A percentile compares a stretch with the other conserved stretches of the same genome.
phyloP scores from a whole-genome alignment of 1,140 invertebrate species.

The Hycleus phaleratus region DNA sequence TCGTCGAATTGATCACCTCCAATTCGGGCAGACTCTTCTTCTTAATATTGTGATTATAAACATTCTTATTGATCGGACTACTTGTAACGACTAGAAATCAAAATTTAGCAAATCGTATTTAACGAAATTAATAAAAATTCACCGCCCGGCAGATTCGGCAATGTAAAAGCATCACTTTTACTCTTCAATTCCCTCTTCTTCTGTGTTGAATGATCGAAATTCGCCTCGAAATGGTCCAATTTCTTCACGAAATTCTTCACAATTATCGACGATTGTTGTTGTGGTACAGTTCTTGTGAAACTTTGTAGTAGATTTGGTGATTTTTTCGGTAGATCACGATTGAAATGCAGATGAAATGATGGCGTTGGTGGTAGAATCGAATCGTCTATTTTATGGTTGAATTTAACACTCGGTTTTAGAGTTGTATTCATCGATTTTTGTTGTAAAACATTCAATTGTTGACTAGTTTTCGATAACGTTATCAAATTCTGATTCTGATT shows the following conservation, averaged over 20 bases:
- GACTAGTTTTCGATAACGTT: constrained; percentile 21
- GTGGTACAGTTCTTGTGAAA: constrained; percentile 9
- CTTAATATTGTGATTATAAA: constrained; percentile 19
- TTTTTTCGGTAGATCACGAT: constrained; percentile 25
- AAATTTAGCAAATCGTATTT: too few species aligned
- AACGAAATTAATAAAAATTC: constrained; percentile 6
- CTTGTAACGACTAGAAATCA: too few species aligned
- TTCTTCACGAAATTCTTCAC: constrained; percentile 29
- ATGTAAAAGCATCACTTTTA: constrained; percentile 40
- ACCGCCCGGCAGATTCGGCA: constrained; percentile 47
- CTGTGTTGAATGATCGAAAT: constrained; percentile 11
- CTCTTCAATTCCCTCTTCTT: constrained; percentile 27
- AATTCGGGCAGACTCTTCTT: constrained; percentile 40
- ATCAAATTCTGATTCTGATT: constrained; percentile 23
- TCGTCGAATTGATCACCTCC: constrained; percentile 22
- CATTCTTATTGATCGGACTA: not conserved
- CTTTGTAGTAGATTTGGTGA: constrained; percentile 31
- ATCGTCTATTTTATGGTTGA: not conserved
- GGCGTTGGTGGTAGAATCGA: constrained; percentile 19
- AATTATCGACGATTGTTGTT: constrained; percentile 26
- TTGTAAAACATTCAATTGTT: constrained; percentile 20
- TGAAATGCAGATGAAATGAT: constrained; percentile 23
- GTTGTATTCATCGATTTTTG: constrained; percentile 3
- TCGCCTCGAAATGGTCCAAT: constrained; percentile 20
- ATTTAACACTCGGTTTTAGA: not conserved